Conservation (phyloP, 2,888 invertebrate species). For the Dendrolimus pini region DNA sequence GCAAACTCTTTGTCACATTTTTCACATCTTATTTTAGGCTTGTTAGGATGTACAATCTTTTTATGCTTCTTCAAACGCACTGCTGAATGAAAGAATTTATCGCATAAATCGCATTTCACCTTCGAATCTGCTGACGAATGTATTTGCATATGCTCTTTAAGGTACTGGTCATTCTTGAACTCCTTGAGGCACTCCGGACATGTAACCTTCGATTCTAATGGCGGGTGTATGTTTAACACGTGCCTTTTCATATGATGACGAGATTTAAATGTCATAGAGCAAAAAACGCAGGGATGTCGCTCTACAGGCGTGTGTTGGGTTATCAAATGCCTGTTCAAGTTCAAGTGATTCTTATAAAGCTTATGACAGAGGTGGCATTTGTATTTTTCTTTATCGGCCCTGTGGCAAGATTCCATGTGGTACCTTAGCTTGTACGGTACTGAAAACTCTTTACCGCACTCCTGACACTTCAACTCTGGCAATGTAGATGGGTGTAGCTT, state of each 20-base stretch:
- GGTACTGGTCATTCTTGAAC: constrained; percentile 66
- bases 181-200: constrained; percentile 65
- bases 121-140: constrained; percentile 58
- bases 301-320: constrained; percentile 58
- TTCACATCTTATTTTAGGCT: constrained; percentile 57
- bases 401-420: constrained; percentile 52
- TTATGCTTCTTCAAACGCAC: constrained; percentile 64
- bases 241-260: constrained; percentile 66
- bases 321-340: constrained; percentile 53
- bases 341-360: constrained; percentile 53
- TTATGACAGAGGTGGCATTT: constrained; percentile 58
- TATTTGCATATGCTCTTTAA: constrained; percentile 67
- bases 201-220: constrained; percentile 60
- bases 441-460: constrained; percentile 56
- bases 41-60: constrained; percentile 61
- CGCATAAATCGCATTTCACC: constrained; percentile 61
- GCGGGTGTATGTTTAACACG: constrained; percentile 63
- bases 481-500: constrained; percentile 54
- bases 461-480: constrained; percentile 58
- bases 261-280: constrained; percentile 64
- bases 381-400: constrained; percentile 47
- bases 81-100: constrained; percentile 59
- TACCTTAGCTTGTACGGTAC: constrained; percentile 61
- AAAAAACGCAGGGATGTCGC: constrained; percentile 61
- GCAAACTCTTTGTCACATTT: constrained; percentile 66